A percentile compares a stretch with the other conserved stretches of the same genome.
Conservation (phyloP, 2,888 invertebrate genomes). For the Eristalis arbustorum region DNA sequence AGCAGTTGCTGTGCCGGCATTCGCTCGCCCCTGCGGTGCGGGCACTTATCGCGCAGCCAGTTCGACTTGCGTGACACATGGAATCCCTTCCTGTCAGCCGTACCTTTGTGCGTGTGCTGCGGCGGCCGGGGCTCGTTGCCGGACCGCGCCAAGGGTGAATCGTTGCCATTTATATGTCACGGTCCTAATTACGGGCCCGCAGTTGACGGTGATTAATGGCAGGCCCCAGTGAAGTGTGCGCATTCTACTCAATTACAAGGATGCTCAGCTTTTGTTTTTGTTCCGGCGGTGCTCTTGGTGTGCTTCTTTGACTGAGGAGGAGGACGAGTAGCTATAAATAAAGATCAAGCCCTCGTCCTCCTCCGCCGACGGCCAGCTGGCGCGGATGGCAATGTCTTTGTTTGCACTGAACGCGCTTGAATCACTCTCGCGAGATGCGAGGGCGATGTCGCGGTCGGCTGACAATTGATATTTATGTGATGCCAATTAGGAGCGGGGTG, state of each 20-base stretch:
- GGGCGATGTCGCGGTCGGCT: background rate
- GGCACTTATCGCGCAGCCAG: constrained; percentile 22
- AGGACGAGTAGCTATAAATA: background rate
- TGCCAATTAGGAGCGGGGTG: background rate
- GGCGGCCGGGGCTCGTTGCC: background rate
- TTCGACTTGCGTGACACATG: constrained; percentile 48
- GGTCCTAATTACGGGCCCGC: constrained; percentile 58
- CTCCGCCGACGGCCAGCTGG: background rate
- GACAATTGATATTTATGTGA: background rate
- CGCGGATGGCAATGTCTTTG: constrained; percentile 6
- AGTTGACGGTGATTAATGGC: constrained; percentile 62
- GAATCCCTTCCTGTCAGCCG: constrained; percentile 39
- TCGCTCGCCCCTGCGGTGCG: no score
- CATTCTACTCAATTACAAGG: constrained; percentile 59
- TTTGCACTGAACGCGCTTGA: background rate
- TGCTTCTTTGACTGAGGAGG: background rate
- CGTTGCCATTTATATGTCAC: constrained; percentile 60
- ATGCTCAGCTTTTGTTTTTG: constrained; percentile 1
- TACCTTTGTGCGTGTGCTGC: constrained; percentile 1
- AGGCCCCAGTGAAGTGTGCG: constrained; percentile 56
- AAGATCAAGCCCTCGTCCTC: background rate
- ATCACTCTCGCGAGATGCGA: background rate
- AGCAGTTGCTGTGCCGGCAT: no score
- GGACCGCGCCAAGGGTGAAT: constrained; percentile 29
- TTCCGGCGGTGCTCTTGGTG: no score